Percentiles rank a stretch among this genome's conserved stretches.
Conservation (phyloP, 1,140 invertebrate species). For the Caenorhabditis tropicalis region DNA sequence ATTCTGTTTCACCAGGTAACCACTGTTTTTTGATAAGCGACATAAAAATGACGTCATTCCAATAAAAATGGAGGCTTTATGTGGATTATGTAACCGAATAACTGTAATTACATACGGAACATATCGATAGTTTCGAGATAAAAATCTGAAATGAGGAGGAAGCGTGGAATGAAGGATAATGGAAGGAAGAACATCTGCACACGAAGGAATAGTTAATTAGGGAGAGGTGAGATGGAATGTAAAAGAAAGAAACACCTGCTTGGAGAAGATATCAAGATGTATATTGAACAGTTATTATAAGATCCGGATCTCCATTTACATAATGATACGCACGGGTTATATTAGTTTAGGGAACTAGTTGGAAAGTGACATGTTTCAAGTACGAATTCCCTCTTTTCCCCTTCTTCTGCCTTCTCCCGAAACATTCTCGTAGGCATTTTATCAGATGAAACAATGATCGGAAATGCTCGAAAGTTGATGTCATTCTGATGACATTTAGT, state of each 20-base stretch:
- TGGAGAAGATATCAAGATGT: neutral
- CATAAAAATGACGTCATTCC: constrained; percentile 17
- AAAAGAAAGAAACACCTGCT: constrained; percentile 30
- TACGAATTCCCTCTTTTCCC: no score
- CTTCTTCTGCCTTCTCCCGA: neutral
- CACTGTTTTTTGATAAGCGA: neutral
- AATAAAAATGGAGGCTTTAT: neutral
- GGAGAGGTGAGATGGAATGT: neutral
- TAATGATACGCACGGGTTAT: neutral
- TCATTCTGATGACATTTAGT: neutral
- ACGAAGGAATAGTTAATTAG: neutral
- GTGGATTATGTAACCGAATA: neutral
- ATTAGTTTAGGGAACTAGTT: neutral
- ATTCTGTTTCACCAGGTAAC: neutral
- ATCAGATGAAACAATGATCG: neutral
- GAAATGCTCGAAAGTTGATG: constrained; percentile 11
- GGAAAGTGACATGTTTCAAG: neutral
- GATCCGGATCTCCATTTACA: neutral
- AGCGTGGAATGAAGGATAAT: neutral
- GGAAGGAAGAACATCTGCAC: neutral
- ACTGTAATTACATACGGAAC: constrained; percentile 28
- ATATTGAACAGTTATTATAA: constrained; percentile 23
- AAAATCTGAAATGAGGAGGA: neutral
- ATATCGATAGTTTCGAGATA: neutral
- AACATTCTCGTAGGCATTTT: neutral